Percentiles rank a stretch among this genome's conserved stretches.
These are phyloP conservation scores for Villa cingulata DNA, from an alignment of 2,888 invertebrate species.

Conservation along the genomic window DNA sequence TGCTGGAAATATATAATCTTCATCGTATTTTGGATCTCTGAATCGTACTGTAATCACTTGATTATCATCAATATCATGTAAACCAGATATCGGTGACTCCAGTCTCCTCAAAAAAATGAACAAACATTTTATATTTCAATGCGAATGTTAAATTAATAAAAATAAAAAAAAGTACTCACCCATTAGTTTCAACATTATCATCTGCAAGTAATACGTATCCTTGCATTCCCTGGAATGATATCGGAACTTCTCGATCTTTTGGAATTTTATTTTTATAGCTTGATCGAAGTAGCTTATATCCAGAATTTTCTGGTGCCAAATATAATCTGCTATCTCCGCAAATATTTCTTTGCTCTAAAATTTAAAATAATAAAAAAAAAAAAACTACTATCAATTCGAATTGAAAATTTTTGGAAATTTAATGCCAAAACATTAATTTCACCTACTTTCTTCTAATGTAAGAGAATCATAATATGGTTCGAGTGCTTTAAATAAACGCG, in stretches of 20 bases:
- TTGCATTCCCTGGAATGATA: constrained; percentile 65
- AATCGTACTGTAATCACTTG: constrained; percentile 52
- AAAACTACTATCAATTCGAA: not conserved
- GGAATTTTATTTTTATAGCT: constrained; percentile 48
- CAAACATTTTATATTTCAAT: no score
- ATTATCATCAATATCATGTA: constrained; percentile 47
- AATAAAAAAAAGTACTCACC: constrained; percentile 35
- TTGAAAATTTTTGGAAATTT: not conserved
- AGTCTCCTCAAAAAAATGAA: constrained; percentile 38
- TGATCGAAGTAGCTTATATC: constrained; percentile 54
- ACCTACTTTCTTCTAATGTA: constrained; percentile 66
- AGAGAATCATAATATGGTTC: constrained; percentile 65
- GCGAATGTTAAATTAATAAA: constrained; percentile 13
- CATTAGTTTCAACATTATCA: constrained; percentile 52
- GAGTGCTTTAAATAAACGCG: constrained; percentile 69
- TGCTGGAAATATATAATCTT: constrained; percentile 67
- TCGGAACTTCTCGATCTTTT: constrained; percentile 41
- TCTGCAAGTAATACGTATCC: constrained; percentile 64
- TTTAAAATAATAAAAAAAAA: constrained; percentile 4
- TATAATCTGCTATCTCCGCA: constrained; percentile 85
- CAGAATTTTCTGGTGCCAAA: constrained; percentile 55
- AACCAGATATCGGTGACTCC: constrained; percentile 55
- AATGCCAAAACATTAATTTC: not conserved
- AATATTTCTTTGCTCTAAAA: constrained; percentile 59
- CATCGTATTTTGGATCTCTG: constrained; percentile 64